A percentile compares a stretch with the other conserved stretches of the same genome.
These are phyloP conservation scores for Cheilosia urbana DNA, from an alignment of 2,888 invertebrate genomes.

Conservation along the genomic window DNA sequence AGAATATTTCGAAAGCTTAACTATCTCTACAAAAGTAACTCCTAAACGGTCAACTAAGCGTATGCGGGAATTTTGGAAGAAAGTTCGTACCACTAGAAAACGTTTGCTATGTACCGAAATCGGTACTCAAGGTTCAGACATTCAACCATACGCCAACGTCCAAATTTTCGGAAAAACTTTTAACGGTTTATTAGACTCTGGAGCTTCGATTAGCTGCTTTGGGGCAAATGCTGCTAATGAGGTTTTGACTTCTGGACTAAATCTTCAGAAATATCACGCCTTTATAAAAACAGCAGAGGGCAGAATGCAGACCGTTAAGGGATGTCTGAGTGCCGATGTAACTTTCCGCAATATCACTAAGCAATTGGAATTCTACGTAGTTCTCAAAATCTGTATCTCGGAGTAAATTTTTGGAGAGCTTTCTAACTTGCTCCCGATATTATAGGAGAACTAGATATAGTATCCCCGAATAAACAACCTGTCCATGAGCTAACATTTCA, in stretches of 20 bases:
- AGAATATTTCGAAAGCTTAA: constrained; percentile 14
- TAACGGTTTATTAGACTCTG: constrained; percentile 54
- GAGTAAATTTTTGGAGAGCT: background rate
- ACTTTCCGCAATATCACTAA: background rate
- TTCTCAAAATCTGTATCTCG: background rate
- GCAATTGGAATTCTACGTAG: background rate
- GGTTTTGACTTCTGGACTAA: too few species aligned
- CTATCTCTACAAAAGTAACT: background rate
- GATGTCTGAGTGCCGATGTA: background rate
- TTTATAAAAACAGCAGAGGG: too few species aligned
- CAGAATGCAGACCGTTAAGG: background rate
- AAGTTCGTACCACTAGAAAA: constrained; percentile 19
- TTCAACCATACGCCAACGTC: constrained; percentile 14
- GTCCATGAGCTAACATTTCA: background rate
- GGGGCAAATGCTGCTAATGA: too few species aligned
- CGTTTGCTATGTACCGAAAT: constrained; percentile 1
- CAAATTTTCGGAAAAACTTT: constrained; percentile 38
- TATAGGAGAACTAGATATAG: too few species aligned
- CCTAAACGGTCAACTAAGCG: constrained; percentile 17
- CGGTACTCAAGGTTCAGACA: constrained; percentile 10
- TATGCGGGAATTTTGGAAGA: constrained; percentile 2
- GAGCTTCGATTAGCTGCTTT: too few species aligned
- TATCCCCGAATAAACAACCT: background rate
- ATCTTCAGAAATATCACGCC: too few species aligned
- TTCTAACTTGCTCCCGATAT: too few species aligned